A percentile compares a stretch with the other conserved stretches of the same genome.
These are phyloP conservation scores for Struthio camelus DNA, from an alignment of 2,113 vertebrate species.

Conservation along the genomic window DNA sequence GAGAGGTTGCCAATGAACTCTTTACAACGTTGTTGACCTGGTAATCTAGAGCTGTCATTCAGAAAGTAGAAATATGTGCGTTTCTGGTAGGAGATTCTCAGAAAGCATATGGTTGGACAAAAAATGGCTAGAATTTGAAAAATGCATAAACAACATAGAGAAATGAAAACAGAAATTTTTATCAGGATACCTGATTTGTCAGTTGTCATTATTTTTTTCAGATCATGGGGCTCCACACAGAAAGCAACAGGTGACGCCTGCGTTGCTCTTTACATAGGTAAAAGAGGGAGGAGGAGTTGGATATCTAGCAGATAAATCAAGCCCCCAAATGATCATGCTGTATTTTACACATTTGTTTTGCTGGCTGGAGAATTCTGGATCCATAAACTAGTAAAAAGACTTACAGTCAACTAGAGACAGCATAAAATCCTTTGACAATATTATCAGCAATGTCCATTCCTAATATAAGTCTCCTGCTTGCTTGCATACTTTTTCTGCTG, in stretches of 20 bases:
- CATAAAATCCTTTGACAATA: not conserved
- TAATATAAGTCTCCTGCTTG: not conserved
- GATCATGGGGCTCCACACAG: not conserved
- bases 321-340: not conserved
- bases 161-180: not conserved
- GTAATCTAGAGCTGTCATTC: slow-evolving; percentile 12
- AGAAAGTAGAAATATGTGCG: not conserved
- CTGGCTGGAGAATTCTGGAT: not conserved
- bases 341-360: not conserved
- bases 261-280: not conserved
- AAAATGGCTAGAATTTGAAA: not conserved
- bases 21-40: not conserved
- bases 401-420: not conserved
- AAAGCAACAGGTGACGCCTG: not conserved
- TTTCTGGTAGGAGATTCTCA: not conserved
- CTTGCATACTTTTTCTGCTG: not conserved
- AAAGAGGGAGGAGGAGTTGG: not conserved
- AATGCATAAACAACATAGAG: not conserved
- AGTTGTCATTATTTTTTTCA: not conserved
- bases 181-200: not conserved
- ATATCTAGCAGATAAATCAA: not conserved
- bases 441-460: not conserved
- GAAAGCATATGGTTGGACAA: not conserved
- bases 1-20: not conserved
- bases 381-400: not conserved